Base-by-base conservation (phyloP, 2,797 vertebrate genomes). In the Sebastes hubbsi region DNA sequence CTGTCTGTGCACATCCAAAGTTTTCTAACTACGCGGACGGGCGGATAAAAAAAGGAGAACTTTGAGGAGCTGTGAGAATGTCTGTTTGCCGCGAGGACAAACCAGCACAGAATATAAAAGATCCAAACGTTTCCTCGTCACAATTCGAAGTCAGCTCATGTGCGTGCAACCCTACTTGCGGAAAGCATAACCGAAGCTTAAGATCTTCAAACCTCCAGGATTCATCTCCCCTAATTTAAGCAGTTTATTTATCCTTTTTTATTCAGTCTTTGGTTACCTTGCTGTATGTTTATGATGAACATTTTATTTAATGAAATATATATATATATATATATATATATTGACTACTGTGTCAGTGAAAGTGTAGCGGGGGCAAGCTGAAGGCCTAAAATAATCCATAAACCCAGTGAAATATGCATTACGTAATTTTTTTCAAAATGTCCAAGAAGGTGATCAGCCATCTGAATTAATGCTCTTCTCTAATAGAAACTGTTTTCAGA, bases 191-290 rank as follows among this genome's bases (percentile, higher is more conserved):
- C 30, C 6, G 20, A 61, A 18, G 59, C 59, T 61, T 60, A 18
- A 20, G 25, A 29, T 8, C 20, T n/a, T 54, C 20, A 54, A 54
- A 54, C 49, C n/a, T 54, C 49, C 18, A 54, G 49, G 49, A 54
- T 54, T n/a, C 2, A 54, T 60, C 20, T 54, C 42, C 16, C 0
- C 42, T 20, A 0, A 46, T 46, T 46, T 46, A 46, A 46, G 42
- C 0, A 1, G 20, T 54, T 54, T 54, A 20, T 52, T 24, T 8
- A 14, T 38, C 0, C 0, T 32, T 61, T 3, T 62, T 1, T 46
- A 9, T 27, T 42, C 42, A 14, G 55, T 36, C 4, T 36, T 25
- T 34, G 49, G 1, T 34, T 30, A 58, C 20, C 13, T 54, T 34
- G 14, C 52, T 56, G 14, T 36, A 56, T 36, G 5, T 29, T n/a